Conservation (phyloP, 2,113 vertebrate species). For the Hippopotamus amphibius region DNA sequence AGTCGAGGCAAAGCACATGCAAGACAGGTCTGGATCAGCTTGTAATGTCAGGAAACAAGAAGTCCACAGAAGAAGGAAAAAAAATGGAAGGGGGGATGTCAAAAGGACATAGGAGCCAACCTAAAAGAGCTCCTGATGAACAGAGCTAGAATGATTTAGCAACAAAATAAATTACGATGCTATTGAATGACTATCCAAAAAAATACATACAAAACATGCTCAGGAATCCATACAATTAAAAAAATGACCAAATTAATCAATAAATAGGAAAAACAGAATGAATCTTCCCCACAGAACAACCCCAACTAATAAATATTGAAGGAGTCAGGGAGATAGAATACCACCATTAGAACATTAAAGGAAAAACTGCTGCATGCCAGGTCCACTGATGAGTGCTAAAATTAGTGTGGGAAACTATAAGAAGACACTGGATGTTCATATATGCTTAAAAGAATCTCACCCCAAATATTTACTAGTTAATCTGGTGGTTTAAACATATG, state of each 20-base stretch:
- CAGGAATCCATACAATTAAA: not conserved
- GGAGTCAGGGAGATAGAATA: not conserved
- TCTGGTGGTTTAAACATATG: not conserved
- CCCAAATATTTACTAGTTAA: not conserved
- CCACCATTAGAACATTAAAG: not conserved
- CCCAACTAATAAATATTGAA: not conserved
- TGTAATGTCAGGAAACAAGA: not conserved
- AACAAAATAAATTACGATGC: not conserved
- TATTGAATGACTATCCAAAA: not conserved
- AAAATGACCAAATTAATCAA: not conserved
- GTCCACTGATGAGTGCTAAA: not conserved
- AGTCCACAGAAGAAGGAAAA: not conserved
- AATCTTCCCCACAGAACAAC: not conserved
- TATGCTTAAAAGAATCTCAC: not conserved
- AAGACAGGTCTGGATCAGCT: not conserved
- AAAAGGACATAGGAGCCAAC: not conserved
- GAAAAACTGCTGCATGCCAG: not conserved
- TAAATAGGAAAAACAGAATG: not conserved
- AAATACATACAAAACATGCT: not conserved
- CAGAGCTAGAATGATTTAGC: not conserved
- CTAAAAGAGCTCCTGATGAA: not conserved
- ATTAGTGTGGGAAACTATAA: not conserved
- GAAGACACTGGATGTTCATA: not conserved
- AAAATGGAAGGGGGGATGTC: not conserved
- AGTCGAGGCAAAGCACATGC: rapidly evolving